These are phyloP conservation scores for Schizotus pectinicornis DNA, from an alignment of 2,888 invertebrate species.

Conservation along the genomic window DNA sequence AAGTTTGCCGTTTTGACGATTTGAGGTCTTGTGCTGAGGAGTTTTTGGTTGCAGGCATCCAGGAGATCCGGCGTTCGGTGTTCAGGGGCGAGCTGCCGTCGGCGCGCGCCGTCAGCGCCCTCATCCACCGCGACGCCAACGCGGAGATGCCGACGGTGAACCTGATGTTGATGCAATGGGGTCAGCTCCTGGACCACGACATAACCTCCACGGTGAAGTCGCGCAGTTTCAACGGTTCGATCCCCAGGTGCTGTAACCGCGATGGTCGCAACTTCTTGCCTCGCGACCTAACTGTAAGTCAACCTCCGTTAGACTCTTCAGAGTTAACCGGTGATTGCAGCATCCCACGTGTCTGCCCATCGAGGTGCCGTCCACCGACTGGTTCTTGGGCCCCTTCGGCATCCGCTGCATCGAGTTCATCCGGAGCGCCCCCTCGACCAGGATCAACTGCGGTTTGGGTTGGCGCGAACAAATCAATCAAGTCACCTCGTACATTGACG, in stretches of 20 bases:
- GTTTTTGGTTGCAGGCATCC: constrained; percentile 51
- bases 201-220: constrained; percentile 80
- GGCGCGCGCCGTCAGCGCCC: constrained; percentile 74
- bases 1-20: too few species aligned
- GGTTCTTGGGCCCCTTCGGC: constrained; percentile 73
- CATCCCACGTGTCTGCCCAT: constrained; percentile 90
- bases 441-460: constrained; percentile 80
- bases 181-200: constrained; percentile 90
- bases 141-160: constrained; percentile 72
- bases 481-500: constrained; percentile 82
- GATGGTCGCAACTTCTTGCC: constrained; percentile 68
- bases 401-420: constrained; percentile 83
- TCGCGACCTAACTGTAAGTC: constrained; percentile 66
- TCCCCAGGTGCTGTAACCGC: constrained; percentile 77
- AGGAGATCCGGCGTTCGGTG: constrained; percentile 65
- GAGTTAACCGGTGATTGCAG: constrained; percentile 55
- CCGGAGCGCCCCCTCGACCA: constrained; percentile 80
- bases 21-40: too few species aligned
- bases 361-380: constrained; percentile 72
- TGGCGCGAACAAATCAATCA: constrained; percentile 87
- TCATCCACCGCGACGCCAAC: constrained; percentile 70
- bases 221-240: constrained; percentile 77
- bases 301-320: not conserved
- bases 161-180: constrained; percentile 89
- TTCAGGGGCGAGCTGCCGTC: constrained; percentile 72